These are phyloP conservation scores for Lynx canadensis DNA, from an alignment of 2,113 vertebrate genomes.

Conservation along the genomic window DNA sequence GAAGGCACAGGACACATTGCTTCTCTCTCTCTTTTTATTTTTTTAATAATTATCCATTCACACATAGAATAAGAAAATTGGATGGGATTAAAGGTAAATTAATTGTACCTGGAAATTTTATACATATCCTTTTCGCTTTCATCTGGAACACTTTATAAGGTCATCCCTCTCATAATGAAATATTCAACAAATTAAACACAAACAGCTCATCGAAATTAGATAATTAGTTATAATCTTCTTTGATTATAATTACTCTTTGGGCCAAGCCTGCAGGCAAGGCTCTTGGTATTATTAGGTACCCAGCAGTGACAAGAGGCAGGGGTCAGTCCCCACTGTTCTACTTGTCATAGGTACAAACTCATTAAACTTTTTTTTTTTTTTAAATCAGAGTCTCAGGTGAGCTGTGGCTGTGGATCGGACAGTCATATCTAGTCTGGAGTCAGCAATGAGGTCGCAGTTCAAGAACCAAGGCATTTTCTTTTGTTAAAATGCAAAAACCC, in stretches of 20 bases:
- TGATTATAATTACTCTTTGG: conserved; percentile 5
- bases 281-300: neutral
- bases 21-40: neutral
- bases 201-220: conserved; percentile 49
- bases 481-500: neutral
- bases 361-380: neutral
- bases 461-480: neutral
- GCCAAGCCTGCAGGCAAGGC: neutral
- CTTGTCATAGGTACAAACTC: neutral
- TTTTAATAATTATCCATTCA: neutral
- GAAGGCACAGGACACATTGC: neutral
- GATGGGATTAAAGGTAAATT: neutral
- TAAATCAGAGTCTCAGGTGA: neutral
- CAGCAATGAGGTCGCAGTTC: neutral
- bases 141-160: neutral
- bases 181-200: conserved; percentile 45
- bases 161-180: conserved; percentile 9
- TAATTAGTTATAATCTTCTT: conserved; percentile 17
- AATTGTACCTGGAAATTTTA: neutral
- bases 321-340: neutral
- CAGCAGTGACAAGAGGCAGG: neutral
- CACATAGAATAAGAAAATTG: neutral
- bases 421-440: neutral
- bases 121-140: neutral
- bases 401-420: rapidly evolving